Conservation (phyloP, 2,797 vertebrate species). For the Podargus strigoides region DNA sequence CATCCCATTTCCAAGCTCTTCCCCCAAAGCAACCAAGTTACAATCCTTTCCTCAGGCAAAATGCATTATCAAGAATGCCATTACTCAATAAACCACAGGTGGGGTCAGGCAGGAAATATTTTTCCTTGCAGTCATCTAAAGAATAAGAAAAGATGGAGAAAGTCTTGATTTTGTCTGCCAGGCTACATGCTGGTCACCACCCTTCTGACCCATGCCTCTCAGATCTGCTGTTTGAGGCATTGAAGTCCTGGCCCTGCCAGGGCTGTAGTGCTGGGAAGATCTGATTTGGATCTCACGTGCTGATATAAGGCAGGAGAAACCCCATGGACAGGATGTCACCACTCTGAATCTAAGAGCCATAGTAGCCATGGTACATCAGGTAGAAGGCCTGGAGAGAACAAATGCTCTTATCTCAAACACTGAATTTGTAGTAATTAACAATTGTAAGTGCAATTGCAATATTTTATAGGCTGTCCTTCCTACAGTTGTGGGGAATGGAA, state of each 20-base stretch:
- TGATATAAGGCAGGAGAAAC: not conserved
- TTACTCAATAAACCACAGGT: not conserved
- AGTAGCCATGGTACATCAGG: not conserved
- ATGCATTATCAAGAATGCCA: not conserved
- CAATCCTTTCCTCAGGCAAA: not conserved
- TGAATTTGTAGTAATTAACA: slow-evolving; percentile 47
- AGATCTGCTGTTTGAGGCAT: not conserved
- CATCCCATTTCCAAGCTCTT: not conserved
- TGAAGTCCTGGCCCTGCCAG: not conserved
- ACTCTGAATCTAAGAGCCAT: not conserved
- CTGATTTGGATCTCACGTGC: accelerated
- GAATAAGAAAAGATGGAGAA: not conserved
- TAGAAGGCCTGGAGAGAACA: not conserved
- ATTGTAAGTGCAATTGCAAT: not conserved
- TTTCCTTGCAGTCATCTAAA: not conserved
- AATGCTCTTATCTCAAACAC: not conserved
- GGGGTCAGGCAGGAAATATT: not conserved
- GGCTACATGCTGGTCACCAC: not conserved
- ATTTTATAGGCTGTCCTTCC: not conserved
- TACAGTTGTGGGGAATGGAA: not conserved
- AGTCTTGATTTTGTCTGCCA: not conserved
- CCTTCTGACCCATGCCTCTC: not conserved
- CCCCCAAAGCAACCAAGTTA: not conserved
- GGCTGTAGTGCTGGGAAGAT: not conserved
- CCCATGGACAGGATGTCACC: accelerated